Base-by-base conservation (phyloP, 1,140 invertebrate genomes). In the Penaeus indicus region DNA sequence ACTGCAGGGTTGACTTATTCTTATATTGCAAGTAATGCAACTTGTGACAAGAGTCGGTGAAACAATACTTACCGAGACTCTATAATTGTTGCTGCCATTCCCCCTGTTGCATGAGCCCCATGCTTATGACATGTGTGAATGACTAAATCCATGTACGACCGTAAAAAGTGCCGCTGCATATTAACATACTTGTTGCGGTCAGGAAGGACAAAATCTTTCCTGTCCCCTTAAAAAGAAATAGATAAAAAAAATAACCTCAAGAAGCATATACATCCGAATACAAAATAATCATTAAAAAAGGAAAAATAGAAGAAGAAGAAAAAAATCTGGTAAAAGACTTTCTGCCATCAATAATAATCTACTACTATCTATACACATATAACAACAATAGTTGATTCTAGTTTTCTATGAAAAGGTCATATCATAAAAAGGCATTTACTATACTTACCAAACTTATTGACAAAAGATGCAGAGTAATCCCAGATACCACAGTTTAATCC, bases 401-500 rank as follows among this genome's bases (percentile, higher is more conserved):
- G 19, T 32, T 27, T 63, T 32, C 32, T 25, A 63, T 27, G 22
- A 89, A 88, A 88, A 89, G 27, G 67, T 90, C 27, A 32, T 27
- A 63, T 27, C 42, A 38, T 84, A 19, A 67, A 27, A 54, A 25
- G 27, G 21, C 27, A 10, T 18, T 75, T 87, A 83, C 86, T 80
- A 78, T 91, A 84, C 90, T 93, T 93, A 94, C 95, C 95, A 93
- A 95, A 95, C 93, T 95, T 95, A 47, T 94, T 93, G 90, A 96
- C 95, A 86, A 96, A 95, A 13, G 95, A 96, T 11, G 95, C 95
- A 87, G 95, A 94, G 91, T 96, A 96, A 92, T 96, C 95, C 95
- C 95, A 96, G 90, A 96, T 95, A 10, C 96, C 95, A 93, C 95
- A 96, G 91, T 96, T 96, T 0, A 96, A 92, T 27, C 96, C 96